Percentiles rank a stretch among this genome's conserved stretches.
These are phyloP conservation scores for Macrochelys suwanniensis DNA, from an alignment of 2,797 vertebrate species.

Conservation along the genomic window DNA sequence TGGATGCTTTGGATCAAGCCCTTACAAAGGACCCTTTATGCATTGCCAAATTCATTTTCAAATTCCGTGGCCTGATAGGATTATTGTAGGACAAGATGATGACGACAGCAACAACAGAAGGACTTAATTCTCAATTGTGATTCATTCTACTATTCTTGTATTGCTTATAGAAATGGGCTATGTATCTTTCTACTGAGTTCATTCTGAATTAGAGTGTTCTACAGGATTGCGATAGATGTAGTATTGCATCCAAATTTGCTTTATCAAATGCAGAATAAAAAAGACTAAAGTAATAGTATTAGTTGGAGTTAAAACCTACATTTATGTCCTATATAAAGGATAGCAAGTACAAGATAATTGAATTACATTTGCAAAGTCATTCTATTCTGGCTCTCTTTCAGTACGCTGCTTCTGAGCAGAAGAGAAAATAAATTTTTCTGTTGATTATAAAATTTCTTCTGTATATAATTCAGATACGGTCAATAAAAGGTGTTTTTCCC, in stretches of 20 bases:
- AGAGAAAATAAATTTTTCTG: background rate
- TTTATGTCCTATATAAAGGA: slow-evolving; percentile 16
- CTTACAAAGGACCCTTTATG: background rate
- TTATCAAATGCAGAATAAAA: background rate
- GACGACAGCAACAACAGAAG: background rate
- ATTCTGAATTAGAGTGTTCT: background rate
- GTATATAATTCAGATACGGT: background rate
- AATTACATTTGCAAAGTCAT: slow-evolving; percentile 25
- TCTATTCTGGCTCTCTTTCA: slow-evolving; percentile 2
- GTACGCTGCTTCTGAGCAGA: background rate
- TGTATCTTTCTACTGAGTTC: background rate
- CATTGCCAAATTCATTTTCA: background rate
- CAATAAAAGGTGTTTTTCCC: background rate
- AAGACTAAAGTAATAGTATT: background rate
- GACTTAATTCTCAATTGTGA: background rate
- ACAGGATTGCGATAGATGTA: background rate
- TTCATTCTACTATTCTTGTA: background rate
- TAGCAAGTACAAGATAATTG: background rate
- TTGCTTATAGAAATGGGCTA: background rate
- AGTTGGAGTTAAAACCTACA: slow-evolving; percentile 16
- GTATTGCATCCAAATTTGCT: background rate
- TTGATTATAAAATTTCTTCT: background rate
- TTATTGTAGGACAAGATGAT: background rate
- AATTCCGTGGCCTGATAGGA: background rate
- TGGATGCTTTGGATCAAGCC: too few relatives aligned